Evolutionary conservation across 2,888 invertebrate species (phyloP).

Genomic region (Bellardia pandia): DNA sequence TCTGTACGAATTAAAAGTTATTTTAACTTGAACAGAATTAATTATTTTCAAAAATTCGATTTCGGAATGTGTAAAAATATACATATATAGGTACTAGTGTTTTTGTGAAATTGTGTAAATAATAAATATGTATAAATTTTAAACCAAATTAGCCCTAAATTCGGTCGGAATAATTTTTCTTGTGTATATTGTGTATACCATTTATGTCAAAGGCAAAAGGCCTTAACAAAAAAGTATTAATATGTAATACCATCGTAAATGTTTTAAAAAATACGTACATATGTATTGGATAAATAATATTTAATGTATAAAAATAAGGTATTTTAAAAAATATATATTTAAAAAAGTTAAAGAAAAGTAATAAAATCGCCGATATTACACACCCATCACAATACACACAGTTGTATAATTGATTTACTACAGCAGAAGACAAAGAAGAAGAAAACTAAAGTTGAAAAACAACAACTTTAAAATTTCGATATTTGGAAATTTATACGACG

Average conservation of each 20-base stretch:
- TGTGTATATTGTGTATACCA: slow-evolving; percentile 45
- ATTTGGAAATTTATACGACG: slow-evolving; percentile 36
- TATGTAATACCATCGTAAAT: background rate
- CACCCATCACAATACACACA: slow-evolving; percentile 60
- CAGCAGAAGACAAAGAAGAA: slow-evolving; percentile 48
- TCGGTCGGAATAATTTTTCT: slow-evolving; percentile 11
- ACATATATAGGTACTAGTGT: background rate
- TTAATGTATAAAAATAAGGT: background rate
- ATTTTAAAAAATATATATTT: background rate
- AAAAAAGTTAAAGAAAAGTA: slow-evolving; percentile 19
- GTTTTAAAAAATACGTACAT: background rate
- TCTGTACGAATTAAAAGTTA: slow-evolving; percentile 36
- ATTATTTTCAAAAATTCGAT: background rate
- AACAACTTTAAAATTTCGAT: slow-evolving; percentile 34
- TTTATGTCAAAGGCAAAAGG: slow-evolving; percentile 19
- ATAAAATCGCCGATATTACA: slow-evolving; percentile 49
- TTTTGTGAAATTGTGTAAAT: background rate
- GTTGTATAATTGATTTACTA: slow-evolving; percentile 55
- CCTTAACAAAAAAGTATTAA: background rate
- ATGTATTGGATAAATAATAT: background rate
- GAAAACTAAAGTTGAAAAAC: slow-evolving; percentile 32
- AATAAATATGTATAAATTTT: background rate
- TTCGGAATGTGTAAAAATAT: slow-evolving; percentile 17
- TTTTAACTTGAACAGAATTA: slow-evolving; percentile 7
- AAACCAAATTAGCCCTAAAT: slow-evolving; percentile 13